Conservation (phyloP, 1,140 invertebrate genomes). For the Drosophila ercepeae region DNA sequence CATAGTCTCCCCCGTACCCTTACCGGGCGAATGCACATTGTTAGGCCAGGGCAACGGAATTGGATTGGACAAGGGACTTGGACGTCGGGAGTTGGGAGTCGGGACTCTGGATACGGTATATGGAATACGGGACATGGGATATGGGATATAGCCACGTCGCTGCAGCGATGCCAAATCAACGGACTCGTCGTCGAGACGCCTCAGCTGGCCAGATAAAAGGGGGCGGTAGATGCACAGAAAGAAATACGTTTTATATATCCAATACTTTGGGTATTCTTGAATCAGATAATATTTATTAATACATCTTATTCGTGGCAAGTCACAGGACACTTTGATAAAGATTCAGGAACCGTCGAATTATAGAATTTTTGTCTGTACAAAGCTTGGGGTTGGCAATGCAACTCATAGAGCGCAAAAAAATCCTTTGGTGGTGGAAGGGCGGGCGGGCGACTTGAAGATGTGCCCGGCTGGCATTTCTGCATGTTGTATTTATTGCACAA, state of each 20-base stretch:
- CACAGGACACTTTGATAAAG: no score
- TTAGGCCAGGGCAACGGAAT: slow-evolving; percentile 73
- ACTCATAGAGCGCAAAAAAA: slow-evolving; percentile 42
- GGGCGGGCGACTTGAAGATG: slow-evolving; percentile 67
- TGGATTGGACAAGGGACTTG: slow-evolving; percentile 61
- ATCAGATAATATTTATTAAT: not conserved
- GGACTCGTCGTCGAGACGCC: slow-evolving; percentile 71
- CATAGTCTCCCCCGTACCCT: slow-evolving; percentile 2
- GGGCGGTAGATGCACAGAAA: slow-evolving; percentile 6
- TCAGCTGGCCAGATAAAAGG: slow-evolving; percentile 36
- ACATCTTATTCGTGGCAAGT: no score
- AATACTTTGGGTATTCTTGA: no score
- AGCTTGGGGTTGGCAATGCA: slow-evolving; percentile 33
- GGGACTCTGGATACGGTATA: not conserved
- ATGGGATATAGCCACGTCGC: slow-evolving; percentile 38
- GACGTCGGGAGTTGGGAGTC: not conserved
- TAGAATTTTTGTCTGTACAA: not conserved
- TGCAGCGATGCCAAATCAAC: slow-evolving; percentile 69
- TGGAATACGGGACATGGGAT: not conserved
- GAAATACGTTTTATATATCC: no score
- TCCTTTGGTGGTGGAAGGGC: slow-evolving; percentile 4
- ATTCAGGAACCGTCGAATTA: no score
- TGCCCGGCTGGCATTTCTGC: slow-evolving; percentile 58
- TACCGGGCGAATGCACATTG: slow-evolving; percentile 70
- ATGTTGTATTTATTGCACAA: slow-evolving; percentile 79